Conservation (phyloP, 2,888 invertebrate species). For the Mellilla xanthometata region DNA sequence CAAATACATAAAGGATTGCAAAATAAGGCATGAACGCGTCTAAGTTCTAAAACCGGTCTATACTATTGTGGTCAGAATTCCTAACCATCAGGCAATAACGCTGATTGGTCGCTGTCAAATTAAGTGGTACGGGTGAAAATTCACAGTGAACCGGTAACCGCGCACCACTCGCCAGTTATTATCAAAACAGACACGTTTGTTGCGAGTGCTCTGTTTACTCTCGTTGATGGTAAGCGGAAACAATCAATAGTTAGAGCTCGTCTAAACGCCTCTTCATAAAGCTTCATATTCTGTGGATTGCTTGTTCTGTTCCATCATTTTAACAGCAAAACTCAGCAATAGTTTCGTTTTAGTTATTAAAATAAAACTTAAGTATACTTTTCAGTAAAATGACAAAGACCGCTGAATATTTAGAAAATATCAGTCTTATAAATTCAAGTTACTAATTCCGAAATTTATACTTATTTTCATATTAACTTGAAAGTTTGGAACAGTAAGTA, state of each 20-base stretch:
- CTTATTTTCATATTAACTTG: no score
- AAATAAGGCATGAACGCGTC: background rate
- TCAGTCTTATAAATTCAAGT: no score
- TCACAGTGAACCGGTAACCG: constrained; percentile 6
- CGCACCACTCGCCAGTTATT: constrained; percentile 3
- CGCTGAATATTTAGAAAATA: no score
- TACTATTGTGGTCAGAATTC: background rate
- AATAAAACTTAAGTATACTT: no score
- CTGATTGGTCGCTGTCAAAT: constrained; percentile 12
- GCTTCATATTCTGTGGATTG: background rate
- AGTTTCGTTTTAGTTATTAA: no score
- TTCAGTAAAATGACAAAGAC: no score
- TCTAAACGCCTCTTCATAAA: constrained; percentile 14
- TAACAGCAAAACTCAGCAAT: no score
- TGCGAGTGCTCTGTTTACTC: constrained; percentile 14
- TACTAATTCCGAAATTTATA: no score
- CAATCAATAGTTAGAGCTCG: constrained; percentile 28
- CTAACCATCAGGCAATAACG: background rate
- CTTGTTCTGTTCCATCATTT: background rate
- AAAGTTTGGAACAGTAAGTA: no score
- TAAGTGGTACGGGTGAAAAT: constrained; percentile 7
- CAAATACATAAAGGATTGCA: background rate
- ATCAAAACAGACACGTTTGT: constrained; percentile 25
- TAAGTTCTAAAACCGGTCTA: background rate
- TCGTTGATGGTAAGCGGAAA: constrained; percentile 23